These are phyloP conservation scores for Apomyelois bistriatella DNA, from an alignment of 2,888 invertebrate genomes.

Conservation along the genomic window DNA sequence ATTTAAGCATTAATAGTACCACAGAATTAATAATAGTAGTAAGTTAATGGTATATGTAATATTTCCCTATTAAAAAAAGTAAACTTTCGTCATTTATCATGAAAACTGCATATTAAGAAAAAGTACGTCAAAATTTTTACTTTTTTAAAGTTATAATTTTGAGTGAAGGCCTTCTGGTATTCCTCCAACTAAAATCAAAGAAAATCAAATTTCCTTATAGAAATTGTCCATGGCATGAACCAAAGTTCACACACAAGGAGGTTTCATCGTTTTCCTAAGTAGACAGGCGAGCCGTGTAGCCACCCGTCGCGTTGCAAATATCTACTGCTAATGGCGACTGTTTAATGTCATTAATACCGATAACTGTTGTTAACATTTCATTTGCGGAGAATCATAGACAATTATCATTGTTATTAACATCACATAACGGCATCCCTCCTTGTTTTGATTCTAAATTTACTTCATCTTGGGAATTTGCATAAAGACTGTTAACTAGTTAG, in stretches of 20 bases:
- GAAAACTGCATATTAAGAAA: too few relatives aligned
- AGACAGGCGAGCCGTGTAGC: not conserved
- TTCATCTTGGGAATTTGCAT: not conserved
- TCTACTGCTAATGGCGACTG: not conserved
- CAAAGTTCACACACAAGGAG: not conserved
- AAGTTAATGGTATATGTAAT: too few relatives aligned
- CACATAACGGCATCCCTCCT: not conserved
- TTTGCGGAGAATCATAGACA: not conserved
- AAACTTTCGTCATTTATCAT: too few relatives aligned
- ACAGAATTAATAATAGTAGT: too few relatives aligned
- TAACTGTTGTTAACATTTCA: slow-evolving; percentile 3
- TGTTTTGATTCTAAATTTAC: not conserved
- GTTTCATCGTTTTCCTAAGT: not conserved
- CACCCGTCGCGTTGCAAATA: slow-evolving; percentile 1
- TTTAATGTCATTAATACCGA: slow-evolving; percentile 1
- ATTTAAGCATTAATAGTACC: too few relatives aligned
- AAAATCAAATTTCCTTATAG: not conserved
- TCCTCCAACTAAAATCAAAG: not conserved
- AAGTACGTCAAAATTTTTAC: too few relatives aligned
- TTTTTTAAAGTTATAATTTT: too few relatives aligned
- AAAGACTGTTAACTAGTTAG: too few relatives aligned
- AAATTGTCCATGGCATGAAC: not conserved
- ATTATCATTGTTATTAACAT: not conserved
- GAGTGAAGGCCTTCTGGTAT: too few relatives aligned
- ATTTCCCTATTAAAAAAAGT: too few relatives aligned